Conservation (phyloP, 2,113 vertebrate species). For the Cyanoderma ruficeps region DNA sequence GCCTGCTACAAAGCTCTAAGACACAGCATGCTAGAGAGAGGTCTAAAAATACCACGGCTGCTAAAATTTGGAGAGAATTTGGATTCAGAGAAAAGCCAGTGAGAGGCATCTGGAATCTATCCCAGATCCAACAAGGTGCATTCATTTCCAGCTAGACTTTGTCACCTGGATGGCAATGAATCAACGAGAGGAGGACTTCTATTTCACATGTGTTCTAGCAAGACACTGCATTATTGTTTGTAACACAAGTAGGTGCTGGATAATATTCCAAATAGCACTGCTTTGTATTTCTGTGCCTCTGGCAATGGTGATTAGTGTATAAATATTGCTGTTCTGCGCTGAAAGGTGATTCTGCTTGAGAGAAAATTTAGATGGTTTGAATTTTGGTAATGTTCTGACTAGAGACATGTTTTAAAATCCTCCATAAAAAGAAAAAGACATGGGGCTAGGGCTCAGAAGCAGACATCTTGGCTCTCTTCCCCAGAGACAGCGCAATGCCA, state of each 20-base stretch:
- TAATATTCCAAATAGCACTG: neutral
- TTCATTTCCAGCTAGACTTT: constrained; percentile 10
- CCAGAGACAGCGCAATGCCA: neutral
- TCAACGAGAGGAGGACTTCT: neutral
- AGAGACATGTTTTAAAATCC: neutral
- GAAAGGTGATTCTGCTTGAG: neutral
- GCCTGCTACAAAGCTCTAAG: neutral
- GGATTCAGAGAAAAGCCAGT: neutral
- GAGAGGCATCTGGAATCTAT: neutral
- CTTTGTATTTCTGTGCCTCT: neutral
- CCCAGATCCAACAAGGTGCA: neutral
- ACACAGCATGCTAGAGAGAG: neutral
- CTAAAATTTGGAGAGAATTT: neutral
- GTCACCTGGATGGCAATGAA: neutral
- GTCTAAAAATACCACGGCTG: neutral
- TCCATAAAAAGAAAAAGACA: constrained; percentile 42
- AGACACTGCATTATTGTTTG: neutral
- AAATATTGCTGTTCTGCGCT: neutral
- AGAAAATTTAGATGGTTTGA: neutral
- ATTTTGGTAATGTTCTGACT: neutral
- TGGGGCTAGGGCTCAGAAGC: neutral
- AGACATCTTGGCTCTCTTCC: constrained; percentile 11
- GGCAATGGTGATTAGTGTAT: neutral
- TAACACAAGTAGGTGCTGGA: neutral
- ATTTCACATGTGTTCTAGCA: neutral